Percentiles rank a stretch among this genome's conserved stretches.
Evolutionary conservation across 2,113 vertebrate genomes (phyloP).

Genomic region (Willisornis vidua): DNA sequence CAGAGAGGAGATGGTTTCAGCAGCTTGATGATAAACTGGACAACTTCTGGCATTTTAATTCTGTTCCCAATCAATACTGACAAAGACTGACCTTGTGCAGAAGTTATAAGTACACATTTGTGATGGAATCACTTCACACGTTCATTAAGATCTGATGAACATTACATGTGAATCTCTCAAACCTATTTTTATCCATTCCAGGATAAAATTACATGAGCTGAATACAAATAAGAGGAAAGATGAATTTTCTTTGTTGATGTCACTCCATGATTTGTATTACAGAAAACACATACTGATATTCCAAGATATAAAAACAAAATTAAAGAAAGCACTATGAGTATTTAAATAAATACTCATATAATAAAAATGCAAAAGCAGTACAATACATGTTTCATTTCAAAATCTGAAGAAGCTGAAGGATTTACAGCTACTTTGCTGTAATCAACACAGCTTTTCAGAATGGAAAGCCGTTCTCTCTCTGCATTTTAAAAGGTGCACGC

Average conservation of each 20-base stretch:
- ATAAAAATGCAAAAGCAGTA: neutral
- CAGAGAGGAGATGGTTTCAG: conserved; percentile 56
- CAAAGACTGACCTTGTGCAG: conserved; percentile 60
- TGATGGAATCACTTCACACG: conserved; percentile 30
- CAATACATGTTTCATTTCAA: neutral
- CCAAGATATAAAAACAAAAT: neutral
- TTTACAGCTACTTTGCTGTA: neutral
- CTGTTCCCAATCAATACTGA: conserved; percentile 46
- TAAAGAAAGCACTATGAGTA: neutral
- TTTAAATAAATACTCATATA: neutral
- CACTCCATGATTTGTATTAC: neutral
- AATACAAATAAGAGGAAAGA: conserved; percentile 35
- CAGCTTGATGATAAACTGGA: conserved; percentile 61
- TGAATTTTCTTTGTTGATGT: neutral
- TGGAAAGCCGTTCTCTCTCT: neutral
- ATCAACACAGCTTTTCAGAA: neutral
- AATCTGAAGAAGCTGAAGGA: neutral
- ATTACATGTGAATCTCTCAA: conserved; percentile 35
- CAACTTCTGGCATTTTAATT: conserved; percentile 66
- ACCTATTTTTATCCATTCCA: conserved; percentile 9
- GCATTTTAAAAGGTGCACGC: neutral
- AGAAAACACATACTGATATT: neutral
- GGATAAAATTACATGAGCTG: neutral
- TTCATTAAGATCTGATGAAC: conserved; percentile 42
- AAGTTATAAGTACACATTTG: conserved; percentile 37